Conservation (phyloP, 2,797 vertebrate species). For the Cichlasoma orientale region DNA sequence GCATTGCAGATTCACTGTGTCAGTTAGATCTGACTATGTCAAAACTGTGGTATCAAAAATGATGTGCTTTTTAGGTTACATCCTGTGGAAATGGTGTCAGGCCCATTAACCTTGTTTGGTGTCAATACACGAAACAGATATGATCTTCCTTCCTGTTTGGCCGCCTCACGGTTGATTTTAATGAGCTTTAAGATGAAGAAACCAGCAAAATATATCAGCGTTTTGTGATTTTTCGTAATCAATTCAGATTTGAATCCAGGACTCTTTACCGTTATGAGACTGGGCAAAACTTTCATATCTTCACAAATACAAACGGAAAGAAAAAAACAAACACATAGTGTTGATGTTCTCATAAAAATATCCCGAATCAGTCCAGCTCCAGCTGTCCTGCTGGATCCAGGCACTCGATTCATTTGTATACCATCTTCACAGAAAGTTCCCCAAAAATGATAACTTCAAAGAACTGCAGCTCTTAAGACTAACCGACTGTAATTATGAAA, state of each 20-base stretch:
- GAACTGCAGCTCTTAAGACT: not conserved
- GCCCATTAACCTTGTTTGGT: not conserved
- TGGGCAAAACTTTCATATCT: too few relatives aligned
- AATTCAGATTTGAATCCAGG: too few relatives aligned
- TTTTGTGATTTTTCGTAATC: too few relatives aligned
- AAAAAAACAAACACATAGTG: too few relatives aligned
- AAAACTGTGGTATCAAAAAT: not conserved
- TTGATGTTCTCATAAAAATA: too few relatives aligned
- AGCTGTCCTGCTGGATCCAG: not conserved
- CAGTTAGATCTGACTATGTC: not conserved
- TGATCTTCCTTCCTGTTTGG: not conserved
- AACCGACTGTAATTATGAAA: not conserved
- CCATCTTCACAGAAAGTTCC: not conserved
- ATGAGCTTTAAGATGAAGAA: not conserved
- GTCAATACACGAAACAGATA: not conserved
- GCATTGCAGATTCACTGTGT: not conserved
- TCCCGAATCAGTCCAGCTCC: not conserved
- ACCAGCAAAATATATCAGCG: not conserved
- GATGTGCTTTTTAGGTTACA: not conserved
- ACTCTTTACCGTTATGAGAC: too few relatives aligned
- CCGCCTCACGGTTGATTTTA: not conserved
- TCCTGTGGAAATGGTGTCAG: not conserved
- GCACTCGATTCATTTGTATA: not conserved
- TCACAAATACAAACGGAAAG: too few relatives aligned
- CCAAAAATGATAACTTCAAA: slow-evolving; percentile 17